phyloP scores from a whole-genome alignment of 1,140 invertebrate genomes.

The Pissodes strobi region DNA sequence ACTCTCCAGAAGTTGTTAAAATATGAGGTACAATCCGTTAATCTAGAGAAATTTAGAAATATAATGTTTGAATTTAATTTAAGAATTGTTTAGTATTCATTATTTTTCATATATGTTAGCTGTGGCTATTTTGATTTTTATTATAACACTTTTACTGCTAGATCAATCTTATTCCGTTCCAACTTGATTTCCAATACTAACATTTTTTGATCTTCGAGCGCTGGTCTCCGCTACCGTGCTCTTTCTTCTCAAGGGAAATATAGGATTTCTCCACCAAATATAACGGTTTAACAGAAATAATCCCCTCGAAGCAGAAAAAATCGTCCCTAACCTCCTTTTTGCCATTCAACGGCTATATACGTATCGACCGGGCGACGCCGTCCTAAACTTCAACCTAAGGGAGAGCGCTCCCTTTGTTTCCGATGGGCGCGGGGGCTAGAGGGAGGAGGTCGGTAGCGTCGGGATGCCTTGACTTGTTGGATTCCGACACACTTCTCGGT shows the following conservation, averaged over 20 bases:
- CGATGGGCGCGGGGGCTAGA: conserved; percentile 5
- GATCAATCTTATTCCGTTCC: no score
- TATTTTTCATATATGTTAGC: no score
- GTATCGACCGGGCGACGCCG: conserved; percentile 1
- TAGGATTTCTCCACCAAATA: conserved; percentile 4
- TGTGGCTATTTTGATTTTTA: no score
- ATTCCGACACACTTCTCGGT: conserved; percentile 51
- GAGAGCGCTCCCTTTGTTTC: not conserved
- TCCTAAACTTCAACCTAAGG: not conserved
- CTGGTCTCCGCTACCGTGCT: no score
- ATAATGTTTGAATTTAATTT: no score
- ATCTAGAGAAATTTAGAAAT: no score
- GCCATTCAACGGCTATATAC: not conserved
- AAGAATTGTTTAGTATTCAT: no score
- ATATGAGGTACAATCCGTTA: no score
- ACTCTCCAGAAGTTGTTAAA: no score
- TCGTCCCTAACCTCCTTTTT: not conserved
- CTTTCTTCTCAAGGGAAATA: not conserved
- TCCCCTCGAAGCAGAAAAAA: not conserved
- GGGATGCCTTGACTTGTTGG: conserved; percentile 52
- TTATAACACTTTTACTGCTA: no score
- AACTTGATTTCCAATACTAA: no score
- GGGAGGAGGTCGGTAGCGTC: conserved; percentile 40
- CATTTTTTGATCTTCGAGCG: no score
- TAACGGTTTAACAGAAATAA: conserved; percentile 12